These are phyloP conservation scores for Carabus problematicus DNA, from an alignment of 2,888 invertebrate species.

Conservation along the genomic window DNA sequence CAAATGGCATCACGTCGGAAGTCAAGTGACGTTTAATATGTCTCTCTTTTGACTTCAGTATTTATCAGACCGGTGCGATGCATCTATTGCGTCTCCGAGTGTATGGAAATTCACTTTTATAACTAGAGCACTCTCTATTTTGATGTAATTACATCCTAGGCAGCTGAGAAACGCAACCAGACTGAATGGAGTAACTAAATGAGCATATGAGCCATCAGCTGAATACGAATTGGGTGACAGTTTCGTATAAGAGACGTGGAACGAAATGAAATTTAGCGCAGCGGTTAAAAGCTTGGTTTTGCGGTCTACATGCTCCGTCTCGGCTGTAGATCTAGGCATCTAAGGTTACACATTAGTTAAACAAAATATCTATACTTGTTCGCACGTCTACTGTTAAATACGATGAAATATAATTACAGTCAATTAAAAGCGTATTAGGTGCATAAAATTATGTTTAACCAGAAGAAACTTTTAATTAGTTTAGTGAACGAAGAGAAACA, in stretches of 20 bases:
- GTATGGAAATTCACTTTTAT: slow-evolving; percentile 26
- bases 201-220: background rate
- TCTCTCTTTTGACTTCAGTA: no score
- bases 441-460: no score
- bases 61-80: background rate
- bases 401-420: no score
- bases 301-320: no score
- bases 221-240: background rate
- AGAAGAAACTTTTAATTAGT: no score
- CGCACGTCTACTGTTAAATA: no score
- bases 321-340: no score
- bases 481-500: no score
- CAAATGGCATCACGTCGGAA: background rate
- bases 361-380: background rate
- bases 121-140: slow-evolving; percentile 15
- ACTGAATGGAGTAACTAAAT: slow-evolving; percentile 5
- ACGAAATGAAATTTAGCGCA: slow-evolving; percentile 22
- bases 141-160: slow-evolving; percentile 21
- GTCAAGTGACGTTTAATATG: slow-evolving; percentile 4
- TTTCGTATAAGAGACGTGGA: background rate
- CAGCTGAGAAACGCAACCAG: slow-evolving; percentile 10
- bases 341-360: no score
- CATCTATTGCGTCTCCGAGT: slow-evolving; percentile 6
- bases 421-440: no score
- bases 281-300: slow-evolving; percentile 19